Conservation (phyloP, 2,797 vertebrate genomes). For the Fundulus diaphanus region DNA sequence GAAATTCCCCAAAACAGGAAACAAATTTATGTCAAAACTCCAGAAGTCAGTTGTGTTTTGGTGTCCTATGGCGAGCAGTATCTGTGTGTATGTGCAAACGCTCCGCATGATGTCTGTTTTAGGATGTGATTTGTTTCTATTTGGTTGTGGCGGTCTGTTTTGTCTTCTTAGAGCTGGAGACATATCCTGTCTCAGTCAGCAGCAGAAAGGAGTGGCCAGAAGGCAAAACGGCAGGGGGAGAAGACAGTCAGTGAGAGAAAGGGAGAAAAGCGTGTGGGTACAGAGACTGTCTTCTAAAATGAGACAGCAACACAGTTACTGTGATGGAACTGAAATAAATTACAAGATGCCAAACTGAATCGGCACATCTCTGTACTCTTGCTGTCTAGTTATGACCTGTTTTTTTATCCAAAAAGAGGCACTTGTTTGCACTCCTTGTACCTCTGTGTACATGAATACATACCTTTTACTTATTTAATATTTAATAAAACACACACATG, state of each 20-base stretch:
- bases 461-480: neutral
- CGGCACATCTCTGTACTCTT: constrained; percentile 22
- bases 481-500: neutral
- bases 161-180: constrained; percentile 65
- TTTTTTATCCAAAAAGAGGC: constrained; percentile 17
- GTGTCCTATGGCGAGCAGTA: constrained; percentile 6
- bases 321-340: constrained; percentile 64
- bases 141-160: constrained; percentile 66
- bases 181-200: constrained; percentile 72
- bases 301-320: constrained; percentile 52
- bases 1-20: constrained; percentile 31
- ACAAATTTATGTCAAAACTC: constrained; percentile 7
- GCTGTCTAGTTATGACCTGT: constrained; percentile 22
- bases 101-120: constrained; percentile 49
- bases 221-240: constrained; percentile 74
- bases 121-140: constrained; percentile 65
- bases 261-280: constrained; percentile 37
- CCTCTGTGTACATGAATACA: constrained; percentile 1
- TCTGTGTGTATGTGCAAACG: constrained; percentile 24
- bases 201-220: constrained; percentile 73
- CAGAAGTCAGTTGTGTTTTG: constrained; percentile 14
- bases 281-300: constrained; percentile 53
- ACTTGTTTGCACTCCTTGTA: constrained; percentile 8
- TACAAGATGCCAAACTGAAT: constrained; percentile 47
- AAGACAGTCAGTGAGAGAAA: constrained; percentile 49